Evolutionary conservation across 2,797 vertebrate species (phyloP), one percentile per base, ranked within the genome.

Genomic region (Gadopsis bispinosus): DNA sequence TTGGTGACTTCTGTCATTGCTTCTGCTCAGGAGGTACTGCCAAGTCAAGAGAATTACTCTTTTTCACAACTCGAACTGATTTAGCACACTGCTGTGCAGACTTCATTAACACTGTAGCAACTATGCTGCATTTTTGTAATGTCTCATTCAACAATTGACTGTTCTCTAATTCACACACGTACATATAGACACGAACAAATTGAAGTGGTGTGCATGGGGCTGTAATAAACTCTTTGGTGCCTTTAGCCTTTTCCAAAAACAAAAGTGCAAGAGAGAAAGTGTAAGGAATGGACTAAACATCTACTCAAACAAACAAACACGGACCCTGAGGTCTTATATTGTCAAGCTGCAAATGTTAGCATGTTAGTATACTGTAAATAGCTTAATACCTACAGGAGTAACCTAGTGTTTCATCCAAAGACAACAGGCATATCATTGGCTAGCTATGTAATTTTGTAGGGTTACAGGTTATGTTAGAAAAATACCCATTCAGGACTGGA

Each of bases 1-100:
- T 71, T 55, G 20, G 47, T 66, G 66, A 75, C 64, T 58, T 80
- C 78, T 43, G 26, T 72, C 33, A 13, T 22, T 65, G 47, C 51
- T 41, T 59, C 62, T 67, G 56, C n/a, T 56, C 35, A 61, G 43
- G 39, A 69, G 22, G n/a, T 53, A 4, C 64, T 53, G 50, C 7
- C 47, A 61, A 56, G n/a, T 72, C 35, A 63, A 58, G 51, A 48
- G 43, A 77, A 20, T 69, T 29, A 11, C 39, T 75, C 70, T 39
- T 73, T 70, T 71, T 68, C 60, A 37, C 39, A 60, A 26, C 26
- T 22, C 12, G 19, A 55, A 65, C 17, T 41, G 48, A 60, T 68
- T 73, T 35, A 55, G 41, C 14, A 12, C 29, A 17, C 7, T 41
- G 45, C n/a, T 62, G 19, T 61, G 41, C 39, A 68, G 16, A 68